Base-by-base conservation (phyloP, 2,113 vertebrate genomes). In the Chloroceryle aenea region DNA sequence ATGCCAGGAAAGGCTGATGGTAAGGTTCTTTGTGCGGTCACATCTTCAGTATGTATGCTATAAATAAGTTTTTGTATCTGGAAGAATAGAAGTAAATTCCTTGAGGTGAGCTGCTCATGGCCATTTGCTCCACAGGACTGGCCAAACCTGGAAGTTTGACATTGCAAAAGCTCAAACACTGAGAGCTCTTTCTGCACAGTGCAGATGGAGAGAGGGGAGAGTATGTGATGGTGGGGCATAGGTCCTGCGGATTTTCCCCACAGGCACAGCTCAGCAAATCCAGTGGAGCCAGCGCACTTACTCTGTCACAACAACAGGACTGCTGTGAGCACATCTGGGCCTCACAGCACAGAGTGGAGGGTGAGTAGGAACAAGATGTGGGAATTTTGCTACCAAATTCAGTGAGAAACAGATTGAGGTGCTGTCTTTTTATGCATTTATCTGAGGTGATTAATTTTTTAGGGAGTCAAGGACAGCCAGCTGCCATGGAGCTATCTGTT, bases 381-480 rank as follows among this genome's bases (percentile, higher is more conserved):
- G 68, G 63, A 75, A 83, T 84, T 94, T 34, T 87, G 73, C 68
- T 76, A 64, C 72, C 48, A 84, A 2, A 52, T 84, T 94, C 61
- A 53, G 48, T 53, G 48, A 66, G 40, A 90, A 88, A 55, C 23
- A 84, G 61, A 89, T 64, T 16, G 52, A 95, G 53, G 58, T 64
- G 21, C 10, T 90, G 56, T 50, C 72, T 86, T 92, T 80, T 78
- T 53, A 66, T 90, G 52, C 69, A 73, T 92, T 92, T 92, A 52
- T 89, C 73, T 93, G 69, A 64, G 89, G 62, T 89, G 88, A 96
- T 96, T 90, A 86, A 97, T 92, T 90, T 96, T 96, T 75, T 53
- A 95, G 77, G 67, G 83, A 95, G 58, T 66, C 20, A 52, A 71
- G 91, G 93, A 81, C 84, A 83, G 72, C 82, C 89, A 93, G 77